Evolutionary conservation across 1,140 invertebrate genomes (phyloP).

Genomic region (Thereuonema tuberculata): DNA sequence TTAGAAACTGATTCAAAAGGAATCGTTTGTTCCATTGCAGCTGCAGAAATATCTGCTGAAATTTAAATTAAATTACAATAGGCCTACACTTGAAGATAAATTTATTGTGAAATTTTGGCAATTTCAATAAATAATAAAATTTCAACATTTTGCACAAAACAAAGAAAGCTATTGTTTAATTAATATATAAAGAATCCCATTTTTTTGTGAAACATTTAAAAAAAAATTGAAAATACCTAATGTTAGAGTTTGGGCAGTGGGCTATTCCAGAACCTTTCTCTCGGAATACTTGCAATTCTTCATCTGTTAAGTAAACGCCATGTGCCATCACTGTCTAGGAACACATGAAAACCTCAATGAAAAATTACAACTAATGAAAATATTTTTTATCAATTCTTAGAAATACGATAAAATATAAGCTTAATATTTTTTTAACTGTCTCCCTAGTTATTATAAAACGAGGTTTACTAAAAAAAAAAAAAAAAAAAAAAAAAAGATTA

Average conservation of each 20-base stretch:
- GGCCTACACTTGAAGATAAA: no score
- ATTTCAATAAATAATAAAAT: neutral
- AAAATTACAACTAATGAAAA: neutral
- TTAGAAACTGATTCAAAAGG: no score
- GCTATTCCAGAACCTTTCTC: constrained; percentile 47
- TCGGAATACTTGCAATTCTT: constrained; percentile 53
- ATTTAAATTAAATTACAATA: no score
- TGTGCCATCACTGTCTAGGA: constrained; percentile 63
- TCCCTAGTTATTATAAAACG: neutral
- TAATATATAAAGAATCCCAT: neutral
- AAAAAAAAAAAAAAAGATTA: neutral
- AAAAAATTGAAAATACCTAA: constrained; percentile 24
- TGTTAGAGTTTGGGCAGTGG: constrained; percentile 80
- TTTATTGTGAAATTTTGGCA: neutral
- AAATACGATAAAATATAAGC: neutral
- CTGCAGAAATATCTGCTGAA: no score
- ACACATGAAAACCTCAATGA: neutral
- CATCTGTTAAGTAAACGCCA: constrained; percentile 53
- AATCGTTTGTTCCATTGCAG: no score
- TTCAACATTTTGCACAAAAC: neutral
- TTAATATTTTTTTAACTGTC: no score
- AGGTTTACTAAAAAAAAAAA: neutral
- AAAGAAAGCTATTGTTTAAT: neutral
- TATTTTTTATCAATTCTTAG: neutral
- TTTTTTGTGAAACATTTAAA: neutral